Evolutionary conservation across 2,797 vertebrate genomes (phyloP).

Genomic region (Acanthurus tractus): DNA sequence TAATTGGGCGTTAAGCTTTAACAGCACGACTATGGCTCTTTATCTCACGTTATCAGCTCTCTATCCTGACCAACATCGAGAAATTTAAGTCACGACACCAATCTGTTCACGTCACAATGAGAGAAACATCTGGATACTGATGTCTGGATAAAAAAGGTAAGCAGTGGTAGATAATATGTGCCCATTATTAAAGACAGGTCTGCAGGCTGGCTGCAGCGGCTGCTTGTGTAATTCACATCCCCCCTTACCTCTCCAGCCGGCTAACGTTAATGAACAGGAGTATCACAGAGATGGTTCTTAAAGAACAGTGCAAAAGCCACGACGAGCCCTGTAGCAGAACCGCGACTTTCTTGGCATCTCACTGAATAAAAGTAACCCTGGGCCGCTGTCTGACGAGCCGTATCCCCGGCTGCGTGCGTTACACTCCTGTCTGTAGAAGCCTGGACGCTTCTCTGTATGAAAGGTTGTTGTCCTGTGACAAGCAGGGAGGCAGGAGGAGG

Average conservation of each 20-base stretch:
- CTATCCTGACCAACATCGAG: background rate
- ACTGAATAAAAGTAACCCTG: background rate
- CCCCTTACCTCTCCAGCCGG: slow-evolving; percentile 66
- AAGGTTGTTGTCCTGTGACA: slow-evolving; percentile 49
- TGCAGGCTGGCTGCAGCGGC: slow-evolving; percentile 2
- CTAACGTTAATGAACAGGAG: slow-evolving; percentile 39
- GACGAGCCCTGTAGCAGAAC: slow-evolving; percentile 38
- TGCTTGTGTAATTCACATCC: slow-evolving; percentile 17
- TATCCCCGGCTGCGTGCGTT: slow-evolving; percentile 3
- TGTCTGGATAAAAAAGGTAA: background rate
- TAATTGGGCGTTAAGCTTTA: slow-evolving; percentile 14
- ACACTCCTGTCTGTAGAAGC: slow-evolving; percentile 1
- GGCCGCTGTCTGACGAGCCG: background rate
- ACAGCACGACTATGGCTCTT: background rate
- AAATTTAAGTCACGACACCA: background rate
- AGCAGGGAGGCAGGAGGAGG: slow-evolving; percentile 17
- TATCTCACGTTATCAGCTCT: background rate
- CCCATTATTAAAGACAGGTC: background rate
- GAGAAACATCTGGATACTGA: background rate
- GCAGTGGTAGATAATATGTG: background rate
- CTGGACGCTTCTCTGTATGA: background rate
- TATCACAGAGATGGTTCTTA: slow-evolving; percentile 47
- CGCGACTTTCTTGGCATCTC: slow-evolving; percentile 58
- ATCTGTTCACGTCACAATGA: background rate
- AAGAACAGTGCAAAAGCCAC: slow-evolving; percentile 35